These are phyloP conservation scores for Lepisosteus osseus DNA, from an alignment of 2,113 vertebrate genomes.

Conservation along the genomic window DNA sequence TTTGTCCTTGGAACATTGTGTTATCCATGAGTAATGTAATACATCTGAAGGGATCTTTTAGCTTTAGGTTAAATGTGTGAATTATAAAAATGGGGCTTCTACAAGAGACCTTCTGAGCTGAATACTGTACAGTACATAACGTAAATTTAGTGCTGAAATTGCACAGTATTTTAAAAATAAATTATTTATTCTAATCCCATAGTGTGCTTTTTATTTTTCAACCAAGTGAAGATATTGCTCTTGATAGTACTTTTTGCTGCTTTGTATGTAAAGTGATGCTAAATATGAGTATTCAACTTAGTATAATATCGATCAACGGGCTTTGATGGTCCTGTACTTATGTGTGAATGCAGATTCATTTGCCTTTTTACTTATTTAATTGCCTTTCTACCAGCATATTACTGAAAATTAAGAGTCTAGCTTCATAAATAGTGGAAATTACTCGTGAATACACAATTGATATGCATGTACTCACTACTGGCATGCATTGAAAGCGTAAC, in stretches of 20 bases:
- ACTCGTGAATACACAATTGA: background rate
- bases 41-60: too few relatives aligned
- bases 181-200: too few relatives aligned
- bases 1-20: too few relatives aligned
- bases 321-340: background rate
- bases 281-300: background rate
- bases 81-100: background rate
- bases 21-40: too few relatives aligned
- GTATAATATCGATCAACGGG: background rate
- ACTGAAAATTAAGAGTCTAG: background rate
- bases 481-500: background rate
- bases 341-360: too few relatives aligned
- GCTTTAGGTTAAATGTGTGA: too few relatives aligned
- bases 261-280: background rate
- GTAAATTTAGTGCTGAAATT: too few relatives aligned
- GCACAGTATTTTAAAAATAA: too few relatives aligned
- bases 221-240: background rate
- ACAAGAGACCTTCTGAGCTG: slow-evolving; percentile 14
- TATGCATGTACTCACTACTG: slow-evolving; percentile 16
- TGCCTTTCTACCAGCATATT: background rate
- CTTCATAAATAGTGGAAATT: background rate
- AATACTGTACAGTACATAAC: slow-evolving; percentile 18
- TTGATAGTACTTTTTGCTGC: background rate
- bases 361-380: too few relatives aligned
- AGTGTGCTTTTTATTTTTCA: background rate